Conservation (phyloP, 2,888 invertebrate genomes). For the Oeneis ivallda region DNA sequence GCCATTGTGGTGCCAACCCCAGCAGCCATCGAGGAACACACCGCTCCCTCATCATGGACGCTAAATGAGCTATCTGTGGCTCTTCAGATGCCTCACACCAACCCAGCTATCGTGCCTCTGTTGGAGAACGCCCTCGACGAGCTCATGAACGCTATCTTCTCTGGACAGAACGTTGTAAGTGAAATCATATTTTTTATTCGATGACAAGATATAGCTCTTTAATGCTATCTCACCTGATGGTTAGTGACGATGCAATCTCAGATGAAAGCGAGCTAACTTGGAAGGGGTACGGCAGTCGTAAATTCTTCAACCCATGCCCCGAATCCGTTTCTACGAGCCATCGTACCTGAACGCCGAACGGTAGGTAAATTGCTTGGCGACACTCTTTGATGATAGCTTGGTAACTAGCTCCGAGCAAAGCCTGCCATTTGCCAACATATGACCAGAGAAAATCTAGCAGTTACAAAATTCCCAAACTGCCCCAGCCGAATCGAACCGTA, state of each 20-base stretch:
- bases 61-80: constrained; percentile 41
- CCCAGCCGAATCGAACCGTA: too few species aligned
- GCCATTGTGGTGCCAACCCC: constrained; percentile 18
- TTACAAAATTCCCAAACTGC: too few species aligned
- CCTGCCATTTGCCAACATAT: too few species aligned
- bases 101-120: constrained; percentile 51
- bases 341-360: not conserved
- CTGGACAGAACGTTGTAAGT: constrained; percentile 53
- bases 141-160: constrained; percentile 50
- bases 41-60: constrained; percentile 18
- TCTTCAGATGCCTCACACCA: constrained; percentile 51
- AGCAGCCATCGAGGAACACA: not conserved
- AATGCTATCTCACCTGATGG: too few species aligned
- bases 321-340: constrained; percentile 31
- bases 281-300: too few species aligned
- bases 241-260: too few species aligned
- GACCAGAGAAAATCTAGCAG: not conserved
- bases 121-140: constrained; percentile 55
- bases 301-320: too few species aligned
- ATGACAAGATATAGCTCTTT: too few species aligned
- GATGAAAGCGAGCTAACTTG: too few species aligned
- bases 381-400: not conserved
- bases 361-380: not conserved
- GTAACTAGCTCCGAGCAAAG: not conserved
- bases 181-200: too few species aligned